Evolutionary conservation across 2,797 vertebrate genomes (phyloP).

Genomic region (Ceryle rudis): DNA sequence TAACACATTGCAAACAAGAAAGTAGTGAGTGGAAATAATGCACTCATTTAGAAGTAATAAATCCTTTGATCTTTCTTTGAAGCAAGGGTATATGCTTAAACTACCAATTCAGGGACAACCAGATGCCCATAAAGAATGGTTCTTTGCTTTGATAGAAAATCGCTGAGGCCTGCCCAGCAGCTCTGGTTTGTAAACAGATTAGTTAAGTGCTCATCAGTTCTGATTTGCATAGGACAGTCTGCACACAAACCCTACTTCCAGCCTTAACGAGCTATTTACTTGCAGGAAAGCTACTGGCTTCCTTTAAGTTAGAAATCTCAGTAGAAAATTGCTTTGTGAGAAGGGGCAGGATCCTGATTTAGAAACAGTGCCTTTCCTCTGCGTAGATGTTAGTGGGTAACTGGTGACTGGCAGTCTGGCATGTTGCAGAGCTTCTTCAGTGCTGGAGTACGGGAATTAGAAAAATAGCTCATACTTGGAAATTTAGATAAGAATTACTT

Average conservation of each 20-base stretch:
- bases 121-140: constrained; percentile 82
- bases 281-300: constrained; percentile 60
- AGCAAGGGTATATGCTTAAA: constrained; percentile 80
- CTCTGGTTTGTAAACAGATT: constrained; percentile 85
- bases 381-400: neutral
- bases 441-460: neutral
- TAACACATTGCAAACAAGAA: constrained; percentile 82
- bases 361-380: constrained; percentile 28
- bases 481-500: neutral
- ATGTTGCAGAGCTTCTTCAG: neutral
- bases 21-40: constrained; percentile 83
- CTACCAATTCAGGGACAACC: constrained; percentile 82
- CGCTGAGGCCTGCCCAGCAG: constrained; percentile 81
- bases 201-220: constrained; percentile 82
- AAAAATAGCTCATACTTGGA: neutral
- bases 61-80: constrained; percentile 86
- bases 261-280: constrained; percentile 74
- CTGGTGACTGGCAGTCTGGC: neutral
- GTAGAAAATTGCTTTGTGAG: constrained; percentile 58
- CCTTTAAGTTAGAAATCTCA: constrained; percentile 29
- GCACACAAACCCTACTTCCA: constrained; percentile 65
- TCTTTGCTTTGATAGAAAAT: constrained; percentile 84
- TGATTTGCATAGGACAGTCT: constrained; percentile 79
- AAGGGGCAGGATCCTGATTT: neutral
- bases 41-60: constrained; percentile 83